Percentiles rank a stretch among this genome's conserved stretches.
phyloP scores from a whole-genome alignment of 2,797 vertebrate species.

The Acanthis flammea region DNA sequence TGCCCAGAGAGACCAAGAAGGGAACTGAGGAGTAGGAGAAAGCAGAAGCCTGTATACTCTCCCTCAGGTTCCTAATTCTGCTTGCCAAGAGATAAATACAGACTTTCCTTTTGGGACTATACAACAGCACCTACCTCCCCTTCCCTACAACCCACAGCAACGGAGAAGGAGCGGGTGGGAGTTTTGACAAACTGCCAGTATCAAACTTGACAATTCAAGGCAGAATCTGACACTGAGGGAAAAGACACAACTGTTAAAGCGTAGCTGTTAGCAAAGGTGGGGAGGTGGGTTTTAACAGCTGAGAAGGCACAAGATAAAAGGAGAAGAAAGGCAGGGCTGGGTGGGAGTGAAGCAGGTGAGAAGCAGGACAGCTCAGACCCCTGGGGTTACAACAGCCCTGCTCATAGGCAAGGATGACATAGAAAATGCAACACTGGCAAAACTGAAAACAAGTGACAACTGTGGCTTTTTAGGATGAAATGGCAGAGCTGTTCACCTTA shows the following conservation, averaged over 20 bases:
- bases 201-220: neutral
- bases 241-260: neutral
- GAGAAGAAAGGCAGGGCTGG: neutral
- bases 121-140: neutral
- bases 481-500: neutral
- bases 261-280: neutral
- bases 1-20: constrained; percentile 20
- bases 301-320: neutral
- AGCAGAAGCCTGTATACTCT: neutral
- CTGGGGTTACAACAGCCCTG: neutral
- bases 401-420: neutral
- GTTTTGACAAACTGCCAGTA: neutral
- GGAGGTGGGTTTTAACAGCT: neutral
- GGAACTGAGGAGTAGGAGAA: neutral
- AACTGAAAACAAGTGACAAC: neutral
- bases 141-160: neutral
- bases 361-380: neutral
- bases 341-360: rapidly evolving
- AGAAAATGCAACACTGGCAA: neutral
- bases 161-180: neutral
- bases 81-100: constrained; percentile 11
- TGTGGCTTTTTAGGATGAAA: neutral
- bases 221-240: neutral
- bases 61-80: neutral
- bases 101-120: neutral